Base-by-base conservation (phyloP, 2,797 vertebrate genomes). In the Xyrichtys novacula region DNA sequence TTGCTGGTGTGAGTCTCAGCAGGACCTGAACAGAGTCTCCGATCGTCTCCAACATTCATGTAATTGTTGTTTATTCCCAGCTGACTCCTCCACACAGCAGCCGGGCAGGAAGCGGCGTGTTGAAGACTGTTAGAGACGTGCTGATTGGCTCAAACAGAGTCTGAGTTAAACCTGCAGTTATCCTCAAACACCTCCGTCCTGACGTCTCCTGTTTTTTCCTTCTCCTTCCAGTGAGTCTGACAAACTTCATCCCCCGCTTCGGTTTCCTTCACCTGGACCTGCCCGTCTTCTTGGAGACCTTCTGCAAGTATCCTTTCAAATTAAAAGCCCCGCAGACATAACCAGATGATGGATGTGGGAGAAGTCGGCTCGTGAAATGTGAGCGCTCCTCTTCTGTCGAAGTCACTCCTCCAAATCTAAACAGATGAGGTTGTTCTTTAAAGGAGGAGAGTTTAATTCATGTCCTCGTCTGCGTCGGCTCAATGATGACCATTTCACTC, bases 241-340 rank as follows among this genome's bases (percentile, higher is more conserved):
- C 96, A 87, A 97, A 96, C 93, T 99, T 98, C 48, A 85, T 98
- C 48, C 98, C 98, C 65, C 96, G 97, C 72, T 95, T 97, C 58
- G 90, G 91, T 48, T 97, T 99, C 83, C 94, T 99, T 65, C 95
- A 96, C 90, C 91, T 96, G 23, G 94, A 97, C 59, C 90, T 98
- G 58, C 97, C 98, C 53, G 94, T 97, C 83, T 91, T 98, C 86
- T 81, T 98, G 81, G 98, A 99, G 84, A 99, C 96, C 2, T 97
- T 99, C 92, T 97, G 96, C 95, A 99, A 99, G 97, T 99, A 99
- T 99, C 97, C 97, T 98, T 97, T 93, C 3, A 6, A 15, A 25
- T 20, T 34, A 20, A 14, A 14, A 16, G 14, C 6, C 29, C 9
- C 26, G 1, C 32, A 3, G 46, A 36, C 7, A 0, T 26, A 25